phyloP scores from a whole-genome alignment of 64 coral and sea anemone genomes.

The Montipora efflorescens region DNA sequence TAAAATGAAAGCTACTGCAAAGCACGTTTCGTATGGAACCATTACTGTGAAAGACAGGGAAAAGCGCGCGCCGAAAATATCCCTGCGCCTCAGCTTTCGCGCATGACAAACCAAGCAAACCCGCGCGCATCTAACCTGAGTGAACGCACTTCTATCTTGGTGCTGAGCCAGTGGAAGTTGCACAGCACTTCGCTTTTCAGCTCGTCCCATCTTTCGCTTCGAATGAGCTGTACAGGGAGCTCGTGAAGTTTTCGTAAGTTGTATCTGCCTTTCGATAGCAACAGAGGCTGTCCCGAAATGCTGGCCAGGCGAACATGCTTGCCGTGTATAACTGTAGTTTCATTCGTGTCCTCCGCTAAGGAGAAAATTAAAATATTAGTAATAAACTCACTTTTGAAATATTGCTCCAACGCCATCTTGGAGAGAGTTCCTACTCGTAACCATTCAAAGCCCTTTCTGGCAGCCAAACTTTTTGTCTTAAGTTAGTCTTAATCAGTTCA shows the following conservation, averaged over 20 bases:
- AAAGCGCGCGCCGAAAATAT: too few species aligned
- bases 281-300: slow-evolving; percentile 76
- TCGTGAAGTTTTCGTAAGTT: slow-evolving; percentile 90
- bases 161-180: slow-evolving; percentile 86
- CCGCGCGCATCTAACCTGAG: slow-evolving; percentile 45
- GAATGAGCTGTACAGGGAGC: slow-evolving; percentile 84
- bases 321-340: slow-evolving; percentile 32
- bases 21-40: too few species aligned
- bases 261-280: slow-evolving; percentile 71
- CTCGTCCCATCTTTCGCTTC: slow-evolving; percentile 71
- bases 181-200: slow-evolving; percentile 84
- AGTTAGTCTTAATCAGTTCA: too few species aligned
- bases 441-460: too few species aligned
- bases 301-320: slow-evolving; percentile 69
- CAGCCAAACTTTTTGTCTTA: too few species aligned
- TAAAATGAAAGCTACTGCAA: too few species aligned
- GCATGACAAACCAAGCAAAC: background rate
- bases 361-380: background rate
- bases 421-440: too few species aligned
- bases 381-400: too few species aligned
- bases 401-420: too few species aligned
- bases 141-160: slow-evolving; percentile 76
- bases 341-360: slow-evolving; percentile 41
- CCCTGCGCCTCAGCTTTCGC: too few species aligned
- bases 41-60: too few species aligned